Evolutionary conservation across 2,888 invertebrate genomes (phyloP).

Genomic region (Hesperia comma): DNA sequence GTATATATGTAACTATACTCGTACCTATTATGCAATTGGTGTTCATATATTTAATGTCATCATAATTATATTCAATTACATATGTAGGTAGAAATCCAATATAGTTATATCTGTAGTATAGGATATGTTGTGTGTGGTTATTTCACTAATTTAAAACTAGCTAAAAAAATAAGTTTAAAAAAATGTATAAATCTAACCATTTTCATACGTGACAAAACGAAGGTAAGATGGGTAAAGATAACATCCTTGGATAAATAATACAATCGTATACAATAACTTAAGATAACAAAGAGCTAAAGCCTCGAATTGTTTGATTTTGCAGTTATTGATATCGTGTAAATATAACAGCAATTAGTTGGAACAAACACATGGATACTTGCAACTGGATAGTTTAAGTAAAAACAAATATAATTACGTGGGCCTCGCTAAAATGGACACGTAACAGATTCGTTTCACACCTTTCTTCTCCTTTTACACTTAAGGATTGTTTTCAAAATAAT

Average conservation of each 20-base stretch:
- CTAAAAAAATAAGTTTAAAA: no score
- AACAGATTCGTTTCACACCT: slow-evolving; percentile 42
- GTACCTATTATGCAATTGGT: no score
- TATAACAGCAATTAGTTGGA: slow-evolving; percentile 34
- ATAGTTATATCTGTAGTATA: no score
- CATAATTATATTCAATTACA: no score
- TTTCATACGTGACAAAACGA: no score
- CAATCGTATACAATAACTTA: not conserved
- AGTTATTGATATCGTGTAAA: slow-evolving; percentile 34
- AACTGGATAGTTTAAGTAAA: slow-evolving; percentile 47
- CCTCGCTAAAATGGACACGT: slow-evolving; percentile 31
- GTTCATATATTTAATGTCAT: no score
- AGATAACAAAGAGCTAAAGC: not conserved
- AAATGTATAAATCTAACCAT: no score
- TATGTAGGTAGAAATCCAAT: no score
- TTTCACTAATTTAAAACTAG: no score
- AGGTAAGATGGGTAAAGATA: no score
- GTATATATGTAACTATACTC: no score
- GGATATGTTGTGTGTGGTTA: no score
- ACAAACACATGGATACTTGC: slow-evolving; percentile 35
- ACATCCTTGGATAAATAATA: not conserved
- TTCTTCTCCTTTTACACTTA: slow-evolving; percentile 5
- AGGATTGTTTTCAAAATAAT: not conserved
- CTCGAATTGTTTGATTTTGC: slow-evolving; percentile 16
- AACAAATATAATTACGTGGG: slow-evolving; percentile 38